Evolutionary conservation across 1,140 invertebrate genomes (phyloP), one percentile per base, ranked within the genome.

Genomic region (Drosophila aff.): DNA sequence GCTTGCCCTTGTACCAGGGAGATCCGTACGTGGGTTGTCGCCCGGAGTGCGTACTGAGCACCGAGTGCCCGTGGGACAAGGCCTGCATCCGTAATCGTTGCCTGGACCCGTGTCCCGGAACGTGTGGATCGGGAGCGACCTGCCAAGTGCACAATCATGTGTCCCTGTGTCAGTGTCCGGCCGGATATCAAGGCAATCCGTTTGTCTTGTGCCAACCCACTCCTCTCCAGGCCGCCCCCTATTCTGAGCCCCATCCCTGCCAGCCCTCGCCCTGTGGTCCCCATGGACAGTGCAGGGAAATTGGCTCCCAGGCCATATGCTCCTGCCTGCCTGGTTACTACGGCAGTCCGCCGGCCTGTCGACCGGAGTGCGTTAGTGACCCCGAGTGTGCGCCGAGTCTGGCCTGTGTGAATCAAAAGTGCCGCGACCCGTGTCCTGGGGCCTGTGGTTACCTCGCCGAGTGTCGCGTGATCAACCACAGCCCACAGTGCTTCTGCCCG

Each of bases 41-140:
- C 76, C 97, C 97, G 16, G 97, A 97, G 93, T 98, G 97, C 92
- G 95, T 97, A 0, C 94, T 97, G 79, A 98, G 96, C 92, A 95
- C 96, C 3, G 97, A 98, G 75, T 98, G 97, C 91, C 93, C 96
- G 1, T 93, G 95, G 57, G 93, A 95, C 47, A 96, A 95, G 91
- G 95, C 96, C 5, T 97, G 97, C 85, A 95, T 95, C 58, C 95
- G 95, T 72, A 95, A 96, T 74, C 96, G 95, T 90, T 97, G 96
- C 91, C 92, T 95, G 9, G 95, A 97, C 93, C 96, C 96, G 21
- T 97, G 96, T 86, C 93, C 94, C 18, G 96, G 95, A 60, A 96
- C 95, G 2, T 97, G 97, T 91, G 97, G 96, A 13, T 92, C 93
- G 38, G 95, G 94, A 79, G 96, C 96, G 15, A 93, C 95, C 33